Conservation (phyloP, 2,888 invertebrate genomes). For the Spatulosminthurus flaviceps region DNA sequence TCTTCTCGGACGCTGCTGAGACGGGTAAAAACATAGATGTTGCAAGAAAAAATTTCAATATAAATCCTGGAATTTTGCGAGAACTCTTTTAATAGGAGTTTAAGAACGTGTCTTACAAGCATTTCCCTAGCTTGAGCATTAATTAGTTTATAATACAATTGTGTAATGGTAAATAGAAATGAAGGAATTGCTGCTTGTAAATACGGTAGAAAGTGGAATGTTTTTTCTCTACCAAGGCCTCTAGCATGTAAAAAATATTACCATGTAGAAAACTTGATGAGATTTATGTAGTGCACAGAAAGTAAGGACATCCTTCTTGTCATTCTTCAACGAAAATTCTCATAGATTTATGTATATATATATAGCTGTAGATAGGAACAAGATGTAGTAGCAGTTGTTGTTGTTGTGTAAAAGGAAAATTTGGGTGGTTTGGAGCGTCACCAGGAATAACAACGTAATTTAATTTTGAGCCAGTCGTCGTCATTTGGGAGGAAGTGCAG, state of each 20-base stretch:
- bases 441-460: constrained; percentile 12
- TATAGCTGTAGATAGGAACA: not conserved
- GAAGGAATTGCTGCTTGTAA: not conserved
- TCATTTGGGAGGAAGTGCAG: not conserved
- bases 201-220: not conserved
- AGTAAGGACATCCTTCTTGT: not conserved
- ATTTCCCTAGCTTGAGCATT: too few species aligned
- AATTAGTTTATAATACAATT: too few species aligned
- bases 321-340: not conserved
- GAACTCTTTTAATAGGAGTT: too few species aligned
- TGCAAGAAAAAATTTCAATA: too few species aligned
- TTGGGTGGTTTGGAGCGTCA: not conserved
- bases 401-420: not conserved
- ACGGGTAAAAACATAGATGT: too few species aligned
- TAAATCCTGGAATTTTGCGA: too few species aligned
- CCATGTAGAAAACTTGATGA: not conserved
- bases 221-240: not conserved
- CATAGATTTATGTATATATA: too few species aligned
- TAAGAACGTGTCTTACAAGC: too few species aligned
- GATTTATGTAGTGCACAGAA: not conserved
- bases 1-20: too few species aligned
- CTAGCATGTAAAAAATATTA: not conserved
- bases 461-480: not conserved
- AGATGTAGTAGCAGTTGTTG: not conserved
- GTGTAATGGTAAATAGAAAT: too few species aligned